These are phyloP conservation scores for Rhinolophus ferrumequinum DNA, from an alignment of 2,113 vertebrate genomes.

Conservation along the genomic window DNA sequence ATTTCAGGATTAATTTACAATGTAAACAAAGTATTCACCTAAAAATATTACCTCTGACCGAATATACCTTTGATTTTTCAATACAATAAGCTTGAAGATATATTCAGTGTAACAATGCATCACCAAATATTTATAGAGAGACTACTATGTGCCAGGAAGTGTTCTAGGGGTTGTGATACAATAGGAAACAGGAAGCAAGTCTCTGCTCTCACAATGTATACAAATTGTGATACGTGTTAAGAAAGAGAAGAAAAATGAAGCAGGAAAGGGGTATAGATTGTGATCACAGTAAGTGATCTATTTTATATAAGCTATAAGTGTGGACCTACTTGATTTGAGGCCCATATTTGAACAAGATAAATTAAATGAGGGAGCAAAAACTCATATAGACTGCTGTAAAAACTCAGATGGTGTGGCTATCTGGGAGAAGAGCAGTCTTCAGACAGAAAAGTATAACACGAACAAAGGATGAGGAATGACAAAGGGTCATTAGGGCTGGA, in stretches of 20 bases:
- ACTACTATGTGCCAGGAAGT: neutral
- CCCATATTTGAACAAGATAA: neutral
- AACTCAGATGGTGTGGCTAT: neutral
- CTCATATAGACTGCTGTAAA: neutral
- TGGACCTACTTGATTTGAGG: neutral
- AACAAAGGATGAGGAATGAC: neutral
- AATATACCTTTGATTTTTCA: neutral
- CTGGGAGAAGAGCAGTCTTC: neutral
- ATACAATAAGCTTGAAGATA: neutral
- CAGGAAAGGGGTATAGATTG: neutral
- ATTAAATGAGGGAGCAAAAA: neutral
- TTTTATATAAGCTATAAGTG: neutral
- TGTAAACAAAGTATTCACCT: neutral
- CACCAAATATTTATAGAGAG: neutral
- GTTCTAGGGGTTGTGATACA: neutral
- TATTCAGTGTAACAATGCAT: neutral
- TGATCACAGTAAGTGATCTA: neutral
- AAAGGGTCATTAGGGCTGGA: neutral
- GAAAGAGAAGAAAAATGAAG: neutral
- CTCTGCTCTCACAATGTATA: neutral
- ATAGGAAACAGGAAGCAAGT: neutral
- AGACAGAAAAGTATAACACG: neutral
- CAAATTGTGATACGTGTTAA: neutral
- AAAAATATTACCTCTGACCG: neutral
- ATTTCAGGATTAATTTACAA: neutral